phyloP scores from a whole-genome alignment of 2,888 invertebrate genomes.

The Thyatira batis region DNA sequence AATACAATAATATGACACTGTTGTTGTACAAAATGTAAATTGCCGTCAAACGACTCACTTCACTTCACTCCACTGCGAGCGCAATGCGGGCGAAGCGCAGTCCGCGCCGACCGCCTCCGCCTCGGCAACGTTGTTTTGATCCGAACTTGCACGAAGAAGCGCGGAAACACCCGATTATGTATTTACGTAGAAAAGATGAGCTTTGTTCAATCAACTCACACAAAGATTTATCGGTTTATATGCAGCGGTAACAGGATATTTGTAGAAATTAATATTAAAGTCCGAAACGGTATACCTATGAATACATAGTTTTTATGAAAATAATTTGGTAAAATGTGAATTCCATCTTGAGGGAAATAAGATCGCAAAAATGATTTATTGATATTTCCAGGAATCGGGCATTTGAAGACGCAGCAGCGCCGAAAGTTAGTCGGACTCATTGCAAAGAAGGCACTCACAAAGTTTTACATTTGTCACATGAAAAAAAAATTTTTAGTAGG shows the following conservation, averaged over 20 bases:
- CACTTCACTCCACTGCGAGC: constrained; percentile 17
- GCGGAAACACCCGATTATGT: constrained; percentile 62
- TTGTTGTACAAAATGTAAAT: constrained; percentile 7
- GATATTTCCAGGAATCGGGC: no score
- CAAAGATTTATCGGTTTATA: constrained; percentile 19
- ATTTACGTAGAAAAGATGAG: constrained; percentile 53
- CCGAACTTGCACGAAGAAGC: constrained; percentile 57
- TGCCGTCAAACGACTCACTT: constrained; percentile 41
- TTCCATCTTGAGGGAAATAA: no score
- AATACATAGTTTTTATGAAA: no score
- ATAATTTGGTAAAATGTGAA: no score
- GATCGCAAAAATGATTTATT: no score
- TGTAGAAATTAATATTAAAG: not conserved
- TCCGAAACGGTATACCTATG: no score
- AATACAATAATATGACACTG: constrained; percentile 59
- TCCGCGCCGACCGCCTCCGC: constrained; percentile 10
- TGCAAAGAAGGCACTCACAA: no score
- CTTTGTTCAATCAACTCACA: constrained; percentile 49
- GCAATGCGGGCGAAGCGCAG: constrained; percentile 26
- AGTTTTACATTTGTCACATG: no score
- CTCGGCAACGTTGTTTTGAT: constrained; percentile 59
- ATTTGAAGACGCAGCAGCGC: no score
- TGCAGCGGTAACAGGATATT: not conserved
- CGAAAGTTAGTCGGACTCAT: no score
- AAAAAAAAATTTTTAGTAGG: no score